A percentile compares a stretch with the other conserved stretches of the same genome.
Evolutionary conservation across 2,113 vertebrate species (phyloP).

Genomic region (Crotophaga sulcirostris): DNA sequence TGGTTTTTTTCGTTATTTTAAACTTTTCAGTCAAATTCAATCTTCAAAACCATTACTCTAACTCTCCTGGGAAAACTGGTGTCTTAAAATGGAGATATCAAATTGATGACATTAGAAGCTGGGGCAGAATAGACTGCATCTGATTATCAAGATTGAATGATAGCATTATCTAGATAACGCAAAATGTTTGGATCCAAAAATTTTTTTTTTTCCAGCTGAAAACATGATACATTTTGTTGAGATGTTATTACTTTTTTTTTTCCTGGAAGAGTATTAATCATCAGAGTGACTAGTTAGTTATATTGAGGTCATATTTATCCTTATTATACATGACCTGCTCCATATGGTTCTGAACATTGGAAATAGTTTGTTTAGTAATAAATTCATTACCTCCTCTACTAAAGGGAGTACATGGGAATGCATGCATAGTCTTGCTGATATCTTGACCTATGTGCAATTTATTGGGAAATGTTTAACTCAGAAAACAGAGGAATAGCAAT

Average conservation of each 20-base stretch:
- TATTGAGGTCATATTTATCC: not conserved
- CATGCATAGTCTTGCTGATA: not conserved
- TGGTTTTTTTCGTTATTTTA: not conserved
- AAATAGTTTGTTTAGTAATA: not conserved
- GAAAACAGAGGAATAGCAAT: not conserved
- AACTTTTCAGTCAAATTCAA: not conserved
- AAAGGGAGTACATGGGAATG: not conserved
- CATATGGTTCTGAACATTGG: not conserved
- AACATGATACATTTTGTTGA: not conserved
- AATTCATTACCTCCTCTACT: not conserved
- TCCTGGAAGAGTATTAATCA: not conserved
- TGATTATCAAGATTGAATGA: conserved; percentile 37
- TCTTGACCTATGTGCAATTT: not conserved
- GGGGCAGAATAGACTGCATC: not conserved
- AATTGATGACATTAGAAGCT: not conserved
- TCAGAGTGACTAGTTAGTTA: not conserved
- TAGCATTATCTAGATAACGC: not conserved
- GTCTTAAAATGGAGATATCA: not conserved
- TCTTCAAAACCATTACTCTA: not conserved
- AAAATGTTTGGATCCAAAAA: not conserved
- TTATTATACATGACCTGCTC: not conserved
- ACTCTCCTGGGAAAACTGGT: not conserved
- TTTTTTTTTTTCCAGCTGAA: not conserved
- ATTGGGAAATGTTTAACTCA: not conserved
- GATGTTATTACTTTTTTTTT: not conserved